phyloP scores from a whole-genome alignment of 2,797 vertebrate genomes.

The Thamnophis elegans region DNA sequence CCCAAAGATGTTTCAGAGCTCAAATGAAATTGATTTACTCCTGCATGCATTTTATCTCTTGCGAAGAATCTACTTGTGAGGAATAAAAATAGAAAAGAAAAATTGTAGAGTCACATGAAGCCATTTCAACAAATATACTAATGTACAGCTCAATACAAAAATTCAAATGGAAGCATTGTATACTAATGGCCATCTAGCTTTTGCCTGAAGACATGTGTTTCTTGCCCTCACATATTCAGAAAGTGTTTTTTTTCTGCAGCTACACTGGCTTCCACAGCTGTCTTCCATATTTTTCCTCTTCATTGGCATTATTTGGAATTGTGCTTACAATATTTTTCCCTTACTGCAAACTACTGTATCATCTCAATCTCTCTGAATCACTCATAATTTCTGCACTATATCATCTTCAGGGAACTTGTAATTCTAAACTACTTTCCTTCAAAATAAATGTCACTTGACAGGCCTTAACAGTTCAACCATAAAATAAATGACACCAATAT shows the following conservation, averaged over 20 bases:
- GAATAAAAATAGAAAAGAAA: conserved; percentile 37
- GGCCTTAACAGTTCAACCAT: conserved; percentile 51
- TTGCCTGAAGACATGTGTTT: neutral
- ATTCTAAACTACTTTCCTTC: conserved; percentile 59
- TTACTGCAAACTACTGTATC: neutral
- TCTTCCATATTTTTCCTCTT: neutral
- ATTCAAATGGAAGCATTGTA: neutral
- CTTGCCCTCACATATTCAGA: neutral
- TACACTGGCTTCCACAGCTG: neutral
- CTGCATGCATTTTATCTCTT: conserved; percentile 29
- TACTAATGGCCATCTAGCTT: neutral
- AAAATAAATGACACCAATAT: conserved; percentile 64
- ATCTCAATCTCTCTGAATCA: conserved; percentile 45
- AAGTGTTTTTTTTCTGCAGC: neutral
- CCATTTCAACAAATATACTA: neutral
- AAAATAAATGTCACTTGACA: conserved; percentile 62
- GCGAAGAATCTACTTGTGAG: conserved; percentile 53
- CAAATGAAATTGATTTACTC: conserved; percentile 44
- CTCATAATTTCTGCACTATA: conserved; percentile 59
- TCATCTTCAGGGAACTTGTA: conserved; percentile 38
- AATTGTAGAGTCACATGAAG: neutral
- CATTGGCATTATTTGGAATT: neutral
- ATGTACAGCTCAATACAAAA: neutral
- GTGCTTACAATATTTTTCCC: neutral
- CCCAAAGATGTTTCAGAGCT: conserved; percentile 59